Base-by-base conservation (phyloP, 2,888 invertebrate species). In the Leptogaster cylindrica region DNA sequence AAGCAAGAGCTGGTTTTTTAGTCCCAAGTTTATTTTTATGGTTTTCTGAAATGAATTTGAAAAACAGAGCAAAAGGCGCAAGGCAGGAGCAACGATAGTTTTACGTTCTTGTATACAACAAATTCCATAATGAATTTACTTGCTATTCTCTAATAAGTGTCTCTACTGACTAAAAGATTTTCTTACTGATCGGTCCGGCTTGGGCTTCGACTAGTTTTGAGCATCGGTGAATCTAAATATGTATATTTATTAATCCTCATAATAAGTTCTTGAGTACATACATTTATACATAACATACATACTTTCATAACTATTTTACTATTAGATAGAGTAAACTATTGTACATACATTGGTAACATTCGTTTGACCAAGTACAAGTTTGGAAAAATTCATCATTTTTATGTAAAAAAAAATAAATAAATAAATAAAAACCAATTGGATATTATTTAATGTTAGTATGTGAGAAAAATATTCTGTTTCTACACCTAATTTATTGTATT, bases 401-500 rank as follows among this genome's bases (percentile, higher is more conserved):
- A 14, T 39, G 58, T 58, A 58, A 25, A 16, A n/a, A n/a, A n/a
- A n/a, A n/a, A n/a, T n/a, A n/a, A n/a, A n/a, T n/a, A n/a, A n/a
- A n/a, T n/a, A n/a, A n/a, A n/a, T n/a, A n/a, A n/a, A 39, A 39
- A 23, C 27, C 36, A 39, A 41, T 39, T 58, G 39, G 39, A 58
- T 58, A 58, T 41, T 39, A 41, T 41, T 58, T 41, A 20, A 58
- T 58, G 23, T 41, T 39, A 58, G 41, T 58, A 58, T 41, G 58
- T 41, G 58, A 58, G 41, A 27, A 58, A 14, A 27, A 39, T 25
- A 41, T 58, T 58, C 58, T 58, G 36, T 55, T 58, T 58, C 41
- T 58, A 41, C 41, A 25, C 41, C 41, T 58, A 58, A 58, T 58
- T 58, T 58, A 58, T 58, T 58, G 58, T 58, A 58, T 58, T 58